Conservation (phyloP, 2,797 vertebrate genomes). For the Micrastur ruficollis region DNA sequence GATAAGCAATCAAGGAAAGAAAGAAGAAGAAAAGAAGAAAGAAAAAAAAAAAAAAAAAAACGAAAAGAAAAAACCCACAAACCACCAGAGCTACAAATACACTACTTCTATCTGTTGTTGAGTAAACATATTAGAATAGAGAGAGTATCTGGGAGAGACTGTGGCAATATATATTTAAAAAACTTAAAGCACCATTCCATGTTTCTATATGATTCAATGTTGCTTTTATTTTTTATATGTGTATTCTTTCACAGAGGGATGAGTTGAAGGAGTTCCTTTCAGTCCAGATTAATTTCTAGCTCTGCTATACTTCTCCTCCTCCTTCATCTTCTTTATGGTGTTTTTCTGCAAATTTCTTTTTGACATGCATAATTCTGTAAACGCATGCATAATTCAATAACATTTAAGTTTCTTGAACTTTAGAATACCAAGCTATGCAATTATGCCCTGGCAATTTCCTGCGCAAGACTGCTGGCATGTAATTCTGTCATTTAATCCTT, state of each 20-base stretch:
- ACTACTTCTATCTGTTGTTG: not conserved
- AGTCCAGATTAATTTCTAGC: not conserved
- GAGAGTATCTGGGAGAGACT: not conserved
- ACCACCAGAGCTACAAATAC: not conserved
- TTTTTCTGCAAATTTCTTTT: not conserved
- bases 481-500: conserved; percentile 42
- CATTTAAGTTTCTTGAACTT: conserved; percentile 25
- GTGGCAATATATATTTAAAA: not conserved
- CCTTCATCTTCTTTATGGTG: not conserved
- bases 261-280: not conserved
- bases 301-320: not conserved
- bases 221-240: not conserved
- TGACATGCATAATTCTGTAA: not conserved
- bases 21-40: no score
- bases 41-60: accelerated
- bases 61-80: no score
- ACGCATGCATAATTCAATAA: not conserved
- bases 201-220: not conserved
- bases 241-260: not conserved
- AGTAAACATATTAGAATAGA: not conserved
- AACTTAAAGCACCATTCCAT: not conserved
- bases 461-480: not conserved
- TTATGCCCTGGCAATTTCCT: not conserved
- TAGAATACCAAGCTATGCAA: not conserved
- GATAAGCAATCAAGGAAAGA: not conserved